Evolutionary conservation across 2,797 vertebrate species (phyloP).

Genomic region (Poeciliopsis gracilis): DNA sequence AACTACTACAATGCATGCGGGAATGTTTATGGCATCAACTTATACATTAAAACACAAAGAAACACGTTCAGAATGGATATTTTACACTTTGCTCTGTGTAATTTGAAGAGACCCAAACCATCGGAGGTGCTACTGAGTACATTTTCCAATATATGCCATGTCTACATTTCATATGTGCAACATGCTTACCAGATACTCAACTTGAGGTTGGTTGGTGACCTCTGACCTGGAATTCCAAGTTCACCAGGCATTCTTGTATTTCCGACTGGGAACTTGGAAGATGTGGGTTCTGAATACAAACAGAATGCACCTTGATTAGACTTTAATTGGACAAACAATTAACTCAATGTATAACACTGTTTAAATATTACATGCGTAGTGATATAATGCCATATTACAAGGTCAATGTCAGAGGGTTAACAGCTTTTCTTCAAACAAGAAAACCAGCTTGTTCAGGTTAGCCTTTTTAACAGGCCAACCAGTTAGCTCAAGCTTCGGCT

Average conservation of each 20-base stretch:
- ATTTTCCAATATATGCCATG: neutral
- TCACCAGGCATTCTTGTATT: neutral
- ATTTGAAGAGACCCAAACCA: neutral
- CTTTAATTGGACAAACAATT: neutral
- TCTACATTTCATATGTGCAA: neutral
- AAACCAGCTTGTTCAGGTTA: neutral
- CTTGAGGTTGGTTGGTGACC: neutral
- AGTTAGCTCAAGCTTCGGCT: neutral
- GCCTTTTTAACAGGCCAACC: neutral
- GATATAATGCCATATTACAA: neutral
- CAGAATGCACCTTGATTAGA: neutral
- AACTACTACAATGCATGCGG: neutral
- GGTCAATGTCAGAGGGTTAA: neutral
- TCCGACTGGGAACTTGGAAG: neutral
- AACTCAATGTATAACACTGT: neutral
- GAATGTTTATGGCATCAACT: neutral
- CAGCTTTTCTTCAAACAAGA: neutral
- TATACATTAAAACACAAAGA: neutral
- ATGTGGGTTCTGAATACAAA: neutral
- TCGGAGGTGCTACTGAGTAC: too few species aligned
- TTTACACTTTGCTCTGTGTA: neutral
- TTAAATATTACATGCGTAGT: neutral
- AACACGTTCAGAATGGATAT: neutral
- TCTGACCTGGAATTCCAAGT: neutral
- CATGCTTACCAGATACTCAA: neutral